Evolutionary conservation across 2,797 vertebrate species (phyloP).

Genomic region (Phrynocephalus guinanensis): DNA sequence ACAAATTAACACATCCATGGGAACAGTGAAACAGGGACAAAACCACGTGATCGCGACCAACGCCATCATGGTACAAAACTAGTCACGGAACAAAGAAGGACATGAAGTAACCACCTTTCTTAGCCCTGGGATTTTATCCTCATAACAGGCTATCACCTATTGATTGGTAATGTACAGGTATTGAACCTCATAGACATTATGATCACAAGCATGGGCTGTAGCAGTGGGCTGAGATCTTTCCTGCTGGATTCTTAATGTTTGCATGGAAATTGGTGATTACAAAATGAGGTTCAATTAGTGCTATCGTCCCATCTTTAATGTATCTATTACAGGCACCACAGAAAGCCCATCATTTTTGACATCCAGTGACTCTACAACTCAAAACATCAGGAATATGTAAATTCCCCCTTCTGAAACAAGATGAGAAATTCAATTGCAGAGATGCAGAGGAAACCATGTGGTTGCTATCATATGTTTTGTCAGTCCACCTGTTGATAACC

Average conservation of each 20-base stretch:
- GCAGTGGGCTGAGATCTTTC: not conserved
- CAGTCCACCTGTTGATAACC: not conserved
- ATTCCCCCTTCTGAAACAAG: not conserved
- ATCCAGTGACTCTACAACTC: not conserved
- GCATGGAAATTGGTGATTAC: not conserved
- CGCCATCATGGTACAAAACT: too few species aligned
- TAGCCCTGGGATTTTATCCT: too few species aligned
- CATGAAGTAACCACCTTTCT: too few species aligned
- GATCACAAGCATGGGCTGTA: not conserved
- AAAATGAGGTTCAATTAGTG: not conserved
- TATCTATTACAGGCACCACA: not conserved
- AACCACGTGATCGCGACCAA: too few species aligned
- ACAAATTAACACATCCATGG: too few species aligned
- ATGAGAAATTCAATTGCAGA: not conserved
- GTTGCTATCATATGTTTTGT: not conserved
- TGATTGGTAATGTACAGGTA: too few species aligned
- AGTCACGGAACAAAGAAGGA: too few species aligned
- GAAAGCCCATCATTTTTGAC: not conserved
- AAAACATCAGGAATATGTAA: not conserved
- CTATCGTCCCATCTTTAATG: not conserved
- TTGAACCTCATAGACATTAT: too few species aligned
- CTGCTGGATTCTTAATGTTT: not conserved
- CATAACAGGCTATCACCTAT: too few species aligned
- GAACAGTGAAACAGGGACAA: too few species aligned
- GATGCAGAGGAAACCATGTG: not conserved